Evolutionary conservation across 2,113 vertebrate species (phyloP), one percentile per base, ranked within the genome.

Genomic region (Percina caprodes): DNA sequence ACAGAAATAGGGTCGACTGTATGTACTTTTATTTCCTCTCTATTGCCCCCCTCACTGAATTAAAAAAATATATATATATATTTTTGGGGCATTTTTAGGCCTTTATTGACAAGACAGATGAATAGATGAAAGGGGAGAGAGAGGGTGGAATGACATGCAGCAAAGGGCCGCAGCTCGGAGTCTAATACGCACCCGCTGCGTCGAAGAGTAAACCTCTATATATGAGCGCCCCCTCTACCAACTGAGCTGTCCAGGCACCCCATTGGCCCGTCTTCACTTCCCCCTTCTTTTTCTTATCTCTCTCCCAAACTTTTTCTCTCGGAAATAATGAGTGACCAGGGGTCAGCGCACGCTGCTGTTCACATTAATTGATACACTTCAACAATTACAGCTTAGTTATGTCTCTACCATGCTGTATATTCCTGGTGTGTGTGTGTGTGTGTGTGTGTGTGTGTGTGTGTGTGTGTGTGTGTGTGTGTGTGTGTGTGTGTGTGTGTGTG

Each of bases 351-450:
- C 87, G 79, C 75, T 76, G 85, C 86, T 93, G 90, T 91, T 92
- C 89, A 92, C 86, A 83, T 92, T 93, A 93, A 93, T 94, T 92
- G 86, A 92, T 91, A 91, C 91, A 93, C 87, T 93, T 88, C 86
- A 91, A 83, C 83, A 91, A 93, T 93, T 93, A 92, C 92, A 90
- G 91, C 89, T 92, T 89, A 89, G 89, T 94, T 93, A 91, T 92
- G 91, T 93, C 87, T 81, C 78, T 79, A 87, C 89, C 87, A 88
- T 92, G 91, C 91, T 85, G 80, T 79, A 87, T 86, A 88, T 92
- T 90, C 86, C 85, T 87, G 88, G 45, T 72, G 45, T 70, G 58
- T 58, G 33, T 77, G 33, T 69, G 59, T 75, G 46, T 77, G 77
- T 59, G 45, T 74, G 35, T 65, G 48, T 70, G 68, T 9, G 35